These are phyloP conservation scores for Conus ventricosus DNA, from an alignment of 1,140 invertebrate genomes.

Conservation along the genomic window DNA sequence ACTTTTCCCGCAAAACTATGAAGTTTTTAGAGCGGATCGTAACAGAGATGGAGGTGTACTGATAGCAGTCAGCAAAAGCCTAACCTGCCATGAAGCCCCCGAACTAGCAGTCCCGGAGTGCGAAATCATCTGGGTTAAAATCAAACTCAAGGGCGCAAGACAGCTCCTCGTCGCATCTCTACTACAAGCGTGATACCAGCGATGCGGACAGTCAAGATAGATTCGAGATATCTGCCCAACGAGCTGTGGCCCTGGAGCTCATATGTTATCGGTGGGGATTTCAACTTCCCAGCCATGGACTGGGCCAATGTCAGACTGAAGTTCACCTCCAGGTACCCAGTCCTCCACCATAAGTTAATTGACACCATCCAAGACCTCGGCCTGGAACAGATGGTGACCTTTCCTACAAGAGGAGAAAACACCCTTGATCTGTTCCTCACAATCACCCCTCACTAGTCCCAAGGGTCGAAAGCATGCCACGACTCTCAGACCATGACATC, in stretches of 20 bases:
- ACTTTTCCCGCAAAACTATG: not conserved
- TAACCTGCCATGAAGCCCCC: not conserved
- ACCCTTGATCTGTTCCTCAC: not conserved
- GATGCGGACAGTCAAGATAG: not conserved
- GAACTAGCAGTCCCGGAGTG: not conserved
- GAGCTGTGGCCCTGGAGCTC: not conserved
- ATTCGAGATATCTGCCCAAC: not conserved
- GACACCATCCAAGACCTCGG: not conserved
- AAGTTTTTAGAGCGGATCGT: not conserved
- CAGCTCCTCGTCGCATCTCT: not conserved
- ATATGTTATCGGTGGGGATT: not conserved
- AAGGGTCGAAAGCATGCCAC: not conserved
- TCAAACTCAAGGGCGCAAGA: not conserved
- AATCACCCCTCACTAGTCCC: not conserved
- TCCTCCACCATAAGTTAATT: not conserved
- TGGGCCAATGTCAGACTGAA: not conserved
- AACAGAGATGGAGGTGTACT: no score
- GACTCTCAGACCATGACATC: not conserved
- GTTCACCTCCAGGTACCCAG: not conserved
- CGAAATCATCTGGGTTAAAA: not conserved
- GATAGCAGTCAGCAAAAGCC: not conserved
- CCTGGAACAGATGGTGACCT: not conserved
- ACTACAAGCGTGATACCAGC: not conserved
- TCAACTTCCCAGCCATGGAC: not conserved
- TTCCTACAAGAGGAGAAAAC: not conserved